phyloP scores from a whole-genome alignment of 2,888 invertebrate species.

The Furcula furcula region DNA sequence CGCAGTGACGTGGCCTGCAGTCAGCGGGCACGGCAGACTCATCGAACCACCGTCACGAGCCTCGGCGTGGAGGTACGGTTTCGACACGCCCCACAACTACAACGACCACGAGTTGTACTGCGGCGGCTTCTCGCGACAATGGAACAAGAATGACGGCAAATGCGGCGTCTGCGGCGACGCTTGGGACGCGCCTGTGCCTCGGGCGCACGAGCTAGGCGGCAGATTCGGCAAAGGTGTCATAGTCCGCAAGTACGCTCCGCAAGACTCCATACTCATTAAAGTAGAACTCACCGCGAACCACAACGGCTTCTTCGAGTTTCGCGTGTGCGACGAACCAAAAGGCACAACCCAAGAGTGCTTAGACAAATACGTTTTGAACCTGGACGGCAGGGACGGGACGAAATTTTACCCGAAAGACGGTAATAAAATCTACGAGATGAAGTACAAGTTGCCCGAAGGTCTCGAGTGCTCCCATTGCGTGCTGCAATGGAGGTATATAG shows the following conservation, averaged over 20 bases:
- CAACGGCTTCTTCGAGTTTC: slow-evolving; percentile 92
- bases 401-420: slow-evolving; percentile 90
- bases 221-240: slow-evolving; percentile 91
- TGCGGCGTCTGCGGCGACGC: slow-evolving; percentile 94
- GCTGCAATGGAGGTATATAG: slow-evolving; percentile 94
- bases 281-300: slow-evolving; percentile 95
- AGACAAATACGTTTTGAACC: slow-evolving; percentile 85
- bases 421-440: slow-evolving; percentile 89
- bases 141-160: slow-evolving; percentile 90
- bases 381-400: slow-evolving; percentile 75
- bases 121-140: slow-evolving; percentile 92
- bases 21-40: slow-evolving; percentile 86
- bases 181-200: slow-evolving; percentile 87
- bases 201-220: slow-evolving; percentile 92
- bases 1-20: slow-evolving; percentile 49
- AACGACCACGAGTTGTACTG: slow-evolving; percentile 95
- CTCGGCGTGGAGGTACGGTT: slow-evolving; percentile 94
- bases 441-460: slow-evolving; percentile 83
- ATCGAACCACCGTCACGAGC: slow-evolving; percentile 94
- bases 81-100: slow-evolving; percentile 93
- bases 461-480: slow-evolving; percentile 91
- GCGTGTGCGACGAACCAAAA: slow-evolving; percentile 88
- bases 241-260: slow-evolving; percentile 88
- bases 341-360: slow-evolving; percentile 89
- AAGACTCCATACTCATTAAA: slow-evolving; percentile 85